A percentile compares a stretch with the other conserved stretches of the same genome.
phyloP scores from a whole-genome alignment of 2,888 invertebrate species.

The Drosophila histrio region DNA sequence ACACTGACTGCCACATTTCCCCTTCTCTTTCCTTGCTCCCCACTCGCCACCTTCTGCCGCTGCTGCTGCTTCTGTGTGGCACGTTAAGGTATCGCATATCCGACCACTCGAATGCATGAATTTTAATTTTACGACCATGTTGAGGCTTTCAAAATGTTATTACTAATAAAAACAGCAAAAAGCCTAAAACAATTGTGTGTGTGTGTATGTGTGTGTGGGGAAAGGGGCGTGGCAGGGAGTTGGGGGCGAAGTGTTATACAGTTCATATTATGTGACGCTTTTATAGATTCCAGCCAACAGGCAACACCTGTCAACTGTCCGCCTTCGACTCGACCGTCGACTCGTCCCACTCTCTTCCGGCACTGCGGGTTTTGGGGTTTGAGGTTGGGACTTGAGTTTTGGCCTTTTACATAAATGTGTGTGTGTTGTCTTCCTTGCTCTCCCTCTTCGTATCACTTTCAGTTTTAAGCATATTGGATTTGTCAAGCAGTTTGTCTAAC shows the following conservation, averaged over 20 bases:
- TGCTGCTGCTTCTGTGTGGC: slow-evolving; percentile 21
- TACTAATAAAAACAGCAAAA: slow-evolving; percentile 66
- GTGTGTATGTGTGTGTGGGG: background rate
- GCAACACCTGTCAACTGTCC: slow-evolving; percentile 64
- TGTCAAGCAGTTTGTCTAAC: background rate
- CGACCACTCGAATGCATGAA: slow-evolving; percentile 59
- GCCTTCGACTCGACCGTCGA: background rate
- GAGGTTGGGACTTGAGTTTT: background rate
- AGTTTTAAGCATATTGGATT: background rate
- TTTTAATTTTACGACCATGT: slow-evolving; percentile 67
- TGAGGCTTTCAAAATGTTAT: slow-evolving; percentile 79
- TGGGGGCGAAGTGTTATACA: no score
- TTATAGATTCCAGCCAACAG: slow-evolving; percentile 39
- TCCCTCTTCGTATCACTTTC: background rate
- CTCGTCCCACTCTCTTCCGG: slow-evolving; percentile 14
- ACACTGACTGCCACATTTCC: slow-evolving; percentile 1
- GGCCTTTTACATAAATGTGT: background rate
- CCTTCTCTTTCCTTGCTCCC: background rate
- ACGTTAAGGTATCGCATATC: slow-evolving; percentile 44
- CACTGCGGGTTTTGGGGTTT: background rate
- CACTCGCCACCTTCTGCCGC: background rate
- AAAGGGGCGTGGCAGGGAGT: background rate
- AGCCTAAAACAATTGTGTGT: slow-evolving; percentile 16
- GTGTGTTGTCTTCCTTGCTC: background rate
- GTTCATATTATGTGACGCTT: slow-evolving; percentile 26